These are phyloP conservation scores for Catostomus latipinnis DNA, from an alignment of 2,797 vertebrate species.

Conservation along the genomic window DNA sequence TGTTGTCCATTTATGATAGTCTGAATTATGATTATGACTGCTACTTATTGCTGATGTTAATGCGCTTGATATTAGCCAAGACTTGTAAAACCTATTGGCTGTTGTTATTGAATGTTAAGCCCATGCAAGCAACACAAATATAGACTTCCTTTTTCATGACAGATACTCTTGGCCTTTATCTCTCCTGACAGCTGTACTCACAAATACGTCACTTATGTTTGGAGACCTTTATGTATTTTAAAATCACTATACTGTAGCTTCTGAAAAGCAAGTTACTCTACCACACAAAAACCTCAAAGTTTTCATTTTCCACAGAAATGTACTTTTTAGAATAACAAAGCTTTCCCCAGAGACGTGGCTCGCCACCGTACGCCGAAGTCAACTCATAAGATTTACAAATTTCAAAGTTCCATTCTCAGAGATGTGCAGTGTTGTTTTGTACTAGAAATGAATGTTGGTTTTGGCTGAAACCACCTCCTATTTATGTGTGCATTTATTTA, in stretches of 20 bases:
- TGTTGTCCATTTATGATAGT: conserved; percentile 2
- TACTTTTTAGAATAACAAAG: conserved; percentile 27
- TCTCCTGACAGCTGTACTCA: conserved; percentile 9
- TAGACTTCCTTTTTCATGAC: conserved; percentile 1
- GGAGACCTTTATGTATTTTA: conserved; percentile 30
- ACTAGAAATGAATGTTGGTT: conserved; percentile 22
- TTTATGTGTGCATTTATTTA: conserved; percentile 36
- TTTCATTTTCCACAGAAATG: conserved; percentile 18
- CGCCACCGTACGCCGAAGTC: background rate
- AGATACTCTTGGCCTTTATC: conserved; percentile 18
- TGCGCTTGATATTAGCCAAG: conserved; percentile 26
- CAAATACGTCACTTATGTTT: conserved; percentile 17
- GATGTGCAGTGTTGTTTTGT: conserved; percentile 29
- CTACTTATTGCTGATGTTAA: conserved; percentile 23
- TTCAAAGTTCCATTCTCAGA: conserved; percentile 38
- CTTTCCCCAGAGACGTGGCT: conserved; percentile 26
- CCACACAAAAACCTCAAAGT: conserved; percentile 8
- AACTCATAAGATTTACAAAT: conserved; percentile 30
- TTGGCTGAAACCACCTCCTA: conserved; percentile 7
- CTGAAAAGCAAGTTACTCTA: conserved; percentile 22
- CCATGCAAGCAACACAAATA: conserved; percentile 7
- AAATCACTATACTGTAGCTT: background rate
- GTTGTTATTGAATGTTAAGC: background rate
- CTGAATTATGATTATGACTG: background rate
- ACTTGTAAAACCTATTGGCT: conserved; percentile 30